Base-by-base conservation (phyloP, 2,797 vertebrate genomes). In the Cossypha niveicapilla region DNA sequence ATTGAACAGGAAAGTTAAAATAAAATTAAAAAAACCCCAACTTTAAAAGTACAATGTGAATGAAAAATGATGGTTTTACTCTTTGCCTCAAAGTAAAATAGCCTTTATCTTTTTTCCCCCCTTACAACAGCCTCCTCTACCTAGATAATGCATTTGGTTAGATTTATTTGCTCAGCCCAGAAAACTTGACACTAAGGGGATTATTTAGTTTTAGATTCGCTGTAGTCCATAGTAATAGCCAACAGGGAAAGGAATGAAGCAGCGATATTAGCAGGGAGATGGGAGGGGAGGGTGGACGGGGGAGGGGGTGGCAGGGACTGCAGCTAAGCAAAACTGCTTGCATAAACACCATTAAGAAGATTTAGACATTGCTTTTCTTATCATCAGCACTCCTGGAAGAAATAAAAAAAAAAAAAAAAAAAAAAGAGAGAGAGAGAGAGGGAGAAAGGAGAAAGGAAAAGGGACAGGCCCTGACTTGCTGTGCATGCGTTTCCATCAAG, bases 161-260 rank as follows among this genome's bases (percentile, higher is more conserved):
- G 98, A 99, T 99, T 99, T 99, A 98, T 98, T 99, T 98, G 97
- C 96, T 98, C 96, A 98, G 97, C 97, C 97, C 98, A 97, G 97
- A 98, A 98, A 98, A 98, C 98, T 98, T 98, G 98, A 98, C 98
- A 98, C 98, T 99, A 99, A 99, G 99, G 98, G 99, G 99, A 99
- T 99, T 99, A 99, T 98, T 98, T 98, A 98, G 98, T 98, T 98
- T 98, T 98, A 98, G 98, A 98, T 98, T 98, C 97, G 97, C 98
- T 98, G 97, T 98, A 98, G 98, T 98, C 98, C 98, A 98, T 98
- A 98, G 98, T 98, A 98, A 98, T 98, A 98, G 98, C 98, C 98
- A 98, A 98, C 98, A 98, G 98, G 98, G 97, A 98, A 98, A 97
- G 98, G 98, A 98, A 98, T 97, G 97, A 98, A 98, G 97, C 97